Evolutionary conservation across 2,113 vertebrate species (phyloP).

Genomic region (Anhinga anhinga): DNA sequence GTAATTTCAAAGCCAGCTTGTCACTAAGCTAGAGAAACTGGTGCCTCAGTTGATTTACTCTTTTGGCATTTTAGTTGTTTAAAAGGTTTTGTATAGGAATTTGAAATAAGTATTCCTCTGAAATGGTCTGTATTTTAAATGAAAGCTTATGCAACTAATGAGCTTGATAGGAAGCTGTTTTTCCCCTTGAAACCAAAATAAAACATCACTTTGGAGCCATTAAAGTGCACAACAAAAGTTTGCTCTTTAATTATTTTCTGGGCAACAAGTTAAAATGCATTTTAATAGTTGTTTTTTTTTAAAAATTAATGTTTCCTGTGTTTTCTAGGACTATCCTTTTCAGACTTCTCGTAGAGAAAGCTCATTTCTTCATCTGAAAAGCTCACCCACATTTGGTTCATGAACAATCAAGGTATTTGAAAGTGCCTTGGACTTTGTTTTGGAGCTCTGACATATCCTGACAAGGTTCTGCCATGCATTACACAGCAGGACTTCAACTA

Average conservation of each 20-base stretch:
- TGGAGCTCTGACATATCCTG: not conserved
- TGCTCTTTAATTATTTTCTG: not conserved
- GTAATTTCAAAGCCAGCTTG: constrained; percentile 34
- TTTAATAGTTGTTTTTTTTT: not conserved
- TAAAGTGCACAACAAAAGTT: not conserved
- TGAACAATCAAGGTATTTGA: not conserved
- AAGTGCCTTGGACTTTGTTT: not conserved
- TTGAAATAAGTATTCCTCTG: constrained; percentile 26
- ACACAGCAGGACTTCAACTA: constrained; percentile 37
- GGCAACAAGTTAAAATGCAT: not conserved
- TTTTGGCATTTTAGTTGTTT: constrained; percentile 56
- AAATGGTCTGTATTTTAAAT: constrained; percentile 29
- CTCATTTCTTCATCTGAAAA: not conserved
- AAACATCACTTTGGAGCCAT: not conserved
- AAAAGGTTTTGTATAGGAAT: constrained; percentile 21
- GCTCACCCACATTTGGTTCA: not conserved
- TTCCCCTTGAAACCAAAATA: constrained; percentile 15
- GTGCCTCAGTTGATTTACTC: constrained; percentile 36
- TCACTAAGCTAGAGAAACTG: constrained; percentile 33
- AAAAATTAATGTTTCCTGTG: not conserved
- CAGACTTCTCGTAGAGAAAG: not conserved
- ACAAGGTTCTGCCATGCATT: not conserved
- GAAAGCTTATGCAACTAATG: constrained; percentile 28
- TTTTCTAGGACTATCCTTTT: not conserved
- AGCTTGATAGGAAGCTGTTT: constrained; percentile 1